Conservation (phyloP, 2,113 vertebrate species). For the Cyprichromis sp. region DNA sequence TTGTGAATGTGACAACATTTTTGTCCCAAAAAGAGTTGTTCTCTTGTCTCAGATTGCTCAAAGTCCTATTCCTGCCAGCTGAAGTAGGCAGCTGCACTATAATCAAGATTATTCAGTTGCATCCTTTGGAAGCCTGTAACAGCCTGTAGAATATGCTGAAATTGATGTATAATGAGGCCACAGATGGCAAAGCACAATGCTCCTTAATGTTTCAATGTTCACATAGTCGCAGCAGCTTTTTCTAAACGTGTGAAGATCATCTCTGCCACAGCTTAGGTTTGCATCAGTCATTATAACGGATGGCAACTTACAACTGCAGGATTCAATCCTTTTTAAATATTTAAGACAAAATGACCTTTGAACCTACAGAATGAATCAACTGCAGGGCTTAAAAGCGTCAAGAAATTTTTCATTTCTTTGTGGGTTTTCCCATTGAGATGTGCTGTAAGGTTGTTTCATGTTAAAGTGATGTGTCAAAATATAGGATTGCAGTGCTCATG, state of each 20-base stretch:
- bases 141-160: slow-evolving; percentile 1
- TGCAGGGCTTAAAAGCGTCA: not conserved
- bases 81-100: slow-evolving; percentile 27
- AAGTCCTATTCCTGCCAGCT: not conserved
- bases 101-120: slow-evolving; percentile 25
- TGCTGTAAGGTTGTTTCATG: not conserved
- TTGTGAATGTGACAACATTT: not conserved
- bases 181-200: slow-evolving; percentile 45
- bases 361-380: not conserved
- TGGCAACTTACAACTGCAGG: not conserved
- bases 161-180: slow-evolving; percentile 14
- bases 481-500: not conserved
- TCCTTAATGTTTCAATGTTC: slow-evolving; percentile 6
- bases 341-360: not conserved
- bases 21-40: not conserved
- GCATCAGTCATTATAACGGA: not conserved
- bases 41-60: not conserved
- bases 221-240: not conserved
- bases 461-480: not conserved
- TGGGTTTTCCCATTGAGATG: not conserved
- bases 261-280: not conserved
- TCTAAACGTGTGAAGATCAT: not conserved
- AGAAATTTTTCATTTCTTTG: not conserved
- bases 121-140: not conserved
- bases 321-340: not conserved